Evolutionary conservation across 2,113 vertebrate genomes (phyloP).

Genomic region (Xenus cinereus): DNA sequence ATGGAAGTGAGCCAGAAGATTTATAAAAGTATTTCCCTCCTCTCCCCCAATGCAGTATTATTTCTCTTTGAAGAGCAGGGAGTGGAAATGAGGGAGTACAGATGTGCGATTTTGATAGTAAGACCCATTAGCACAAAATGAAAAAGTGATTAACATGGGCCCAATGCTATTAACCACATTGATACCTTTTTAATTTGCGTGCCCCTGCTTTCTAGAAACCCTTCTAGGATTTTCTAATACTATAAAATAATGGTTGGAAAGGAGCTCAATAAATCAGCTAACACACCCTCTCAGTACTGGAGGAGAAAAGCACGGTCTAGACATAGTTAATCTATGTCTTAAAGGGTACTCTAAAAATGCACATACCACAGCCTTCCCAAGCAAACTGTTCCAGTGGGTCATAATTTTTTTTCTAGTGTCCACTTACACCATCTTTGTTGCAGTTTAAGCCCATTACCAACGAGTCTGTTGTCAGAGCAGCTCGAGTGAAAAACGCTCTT

Average conservation of each 20-base stretch:
- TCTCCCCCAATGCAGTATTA: not conserved
- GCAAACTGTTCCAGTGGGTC: not conserved
- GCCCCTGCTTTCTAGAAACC: not conserved
- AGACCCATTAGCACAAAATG: constrained; percentile 7
- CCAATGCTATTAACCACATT: not conserved
- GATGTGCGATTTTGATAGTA: not conserved
- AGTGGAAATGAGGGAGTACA: constrained; percentile 3
- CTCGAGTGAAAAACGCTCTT: not conserved
- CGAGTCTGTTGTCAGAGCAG: not conserved
- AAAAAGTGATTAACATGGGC: not conserved
- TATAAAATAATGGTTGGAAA: not conserved
- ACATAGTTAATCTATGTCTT: constrained; percentile 8
- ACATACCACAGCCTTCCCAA: not conserved
- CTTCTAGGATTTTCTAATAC: not conserved
- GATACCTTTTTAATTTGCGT: not conserved
- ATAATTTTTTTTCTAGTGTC: not conserved
- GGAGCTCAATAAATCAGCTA: not conserved
- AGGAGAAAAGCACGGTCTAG: not conserved
- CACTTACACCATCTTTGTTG: not conserved
- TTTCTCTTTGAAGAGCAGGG: not conserved
- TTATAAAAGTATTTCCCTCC: not conserved
- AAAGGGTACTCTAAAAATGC: not conserved
- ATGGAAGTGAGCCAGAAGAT: not conserved
- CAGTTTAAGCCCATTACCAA: not conserved
- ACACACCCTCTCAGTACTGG: not conserved